These are phyloP conservation scores for Thunnus maccoyii DNA, from an alignment of 2,113 vertebrate species.

Conservation along the genomic window DNA sequence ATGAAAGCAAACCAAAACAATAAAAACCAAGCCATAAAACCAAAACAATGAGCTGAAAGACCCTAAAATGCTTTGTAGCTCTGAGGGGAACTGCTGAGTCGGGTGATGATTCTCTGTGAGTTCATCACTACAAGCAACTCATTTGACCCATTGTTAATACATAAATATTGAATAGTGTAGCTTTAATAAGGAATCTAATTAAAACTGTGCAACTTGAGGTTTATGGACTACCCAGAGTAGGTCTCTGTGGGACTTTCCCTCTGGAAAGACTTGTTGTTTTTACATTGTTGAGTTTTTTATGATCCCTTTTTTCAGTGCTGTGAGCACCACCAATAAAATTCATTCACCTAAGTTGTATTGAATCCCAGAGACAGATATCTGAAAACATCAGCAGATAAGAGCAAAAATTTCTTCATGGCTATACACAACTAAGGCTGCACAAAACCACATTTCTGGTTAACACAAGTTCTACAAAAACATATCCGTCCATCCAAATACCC, in stretches of 20 bases:
- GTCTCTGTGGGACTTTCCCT: too few relatives aligned
- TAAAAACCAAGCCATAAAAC: too few relatives aligned
- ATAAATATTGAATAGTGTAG: neutral
- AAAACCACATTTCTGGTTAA: slow-evolving; percentile 6
- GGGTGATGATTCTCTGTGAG: too few relatives aligned
- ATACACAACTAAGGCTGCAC: neutral
- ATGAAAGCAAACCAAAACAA: too few relatives aligned
- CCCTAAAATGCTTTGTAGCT: too few relatives aligned
- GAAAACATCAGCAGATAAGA: neutral
- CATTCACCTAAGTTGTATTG: neutral
- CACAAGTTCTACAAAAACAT: slow-evolving; percentile 31
- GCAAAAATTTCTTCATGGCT: neutral
- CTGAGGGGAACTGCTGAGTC: too few relatives aligned
- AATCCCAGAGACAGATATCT: neutral
- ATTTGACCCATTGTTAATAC: neutral
- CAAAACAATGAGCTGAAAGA: too few relatives aligned
- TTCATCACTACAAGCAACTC: neutral
- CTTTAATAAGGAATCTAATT: neutral
- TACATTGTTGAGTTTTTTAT: too few relatives aligned
- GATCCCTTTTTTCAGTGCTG: neutral
- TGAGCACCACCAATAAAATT: neutral
- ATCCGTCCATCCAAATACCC: slow-evolving; percentile 2
- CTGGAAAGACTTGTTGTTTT: too few relatives aligned
- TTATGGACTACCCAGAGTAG: too few relatives aligned
- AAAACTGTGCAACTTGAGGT: too few relatives aligned